A percentile compares a stretch with the other conserved stretches of the same genome.
These are phyloP conservation scores for Calliopum simillimum DNA, from an alignment of 2,888 invertebrate genomes.

Conservation along the genomic window DNA sequence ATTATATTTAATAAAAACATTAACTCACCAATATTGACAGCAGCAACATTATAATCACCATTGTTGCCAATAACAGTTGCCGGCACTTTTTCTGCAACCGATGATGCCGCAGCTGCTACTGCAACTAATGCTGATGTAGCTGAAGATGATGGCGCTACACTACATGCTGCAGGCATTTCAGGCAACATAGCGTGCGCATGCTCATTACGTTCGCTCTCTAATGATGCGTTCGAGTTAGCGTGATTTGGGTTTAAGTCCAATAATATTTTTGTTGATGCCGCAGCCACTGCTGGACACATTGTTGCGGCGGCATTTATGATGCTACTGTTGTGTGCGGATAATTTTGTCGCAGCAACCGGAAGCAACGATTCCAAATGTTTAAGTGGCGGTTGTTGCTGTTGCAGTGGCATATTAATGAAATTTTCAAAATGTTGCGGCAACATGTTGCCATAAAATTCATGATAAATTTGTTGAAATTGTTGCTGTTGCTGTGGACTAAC, in stretches of 20 bases:
- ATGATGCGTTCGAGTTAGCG: conserved; percentile 56
- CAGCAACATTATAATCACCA: conserved; percentile 3
- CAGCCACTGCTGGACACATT: conserved; percentile 27
- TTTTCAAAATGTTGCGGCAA: conserved; percentile 41
- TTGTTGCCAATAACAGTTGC: conserved; percentile 2
- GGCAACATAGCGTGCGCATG: conserved; percentile 52
- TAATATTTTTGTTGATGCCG: conserved; percentile 40
- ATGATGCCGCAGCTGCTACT: conserved; percentile 29
- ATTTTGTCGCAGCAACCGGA: conserved; percentile 40
- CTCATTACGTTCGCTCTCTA: conserved; percentile 59
- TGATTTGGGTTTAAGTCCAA: conserved; percentile 28
- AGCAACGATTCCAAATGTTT: conserved; percentile 38
- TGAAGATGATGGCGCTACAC: conserved; percentile 31
- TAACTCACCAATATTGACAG: conserved; percentile 28
- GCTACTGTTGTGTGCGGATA: conserved; percentile 38
- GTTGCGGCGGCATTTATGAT: conserved; percentile 39
- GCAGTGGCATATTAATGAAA: neutral
- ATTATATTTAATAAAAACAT: conserved; percentile 16
- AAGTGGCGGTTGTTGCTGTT: conserved; percentile 39
- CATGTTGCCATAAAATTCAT: conserved; percentile 54
- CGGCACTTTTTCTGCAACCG: no score
- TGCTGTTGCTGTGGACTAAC: conserved; percentile 52
- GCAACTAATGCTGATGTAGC: conserved; percentile 35
- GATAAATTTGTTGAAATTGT: conserved; percentile 55
- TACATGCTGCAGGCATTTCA: conserved; percentile 44